phyloP scores from a whole-genome alignment of 2,113 vertebrate genomes.

The Morone chrysops region DNA sequence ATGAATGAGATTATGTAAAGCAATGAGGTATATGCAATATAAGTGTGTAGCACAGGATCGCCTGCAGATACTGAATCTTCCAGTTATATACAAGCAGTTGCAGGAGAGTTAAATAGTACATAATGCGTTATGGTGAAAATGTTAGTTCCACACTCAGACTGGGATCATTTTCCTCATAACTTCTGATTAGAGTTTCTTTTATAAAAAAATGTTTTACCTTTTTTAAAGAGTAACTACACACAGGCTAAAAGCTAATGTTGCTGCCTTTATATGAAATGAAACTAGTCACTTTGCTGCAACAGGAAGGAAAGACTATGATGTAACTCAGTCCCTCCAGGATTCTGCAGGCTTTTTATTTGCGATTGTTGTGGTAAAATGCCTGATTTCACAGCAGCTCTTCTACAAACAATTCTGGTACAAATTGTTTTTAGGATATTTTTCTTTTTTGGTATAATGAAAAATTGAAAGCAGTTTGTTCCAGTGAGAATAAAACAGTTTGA shows the following conservation, averaged over 20 bases:
- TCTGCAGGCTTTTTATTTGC: too few species aligned
- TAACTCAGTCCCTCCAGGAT: too few species aligned
- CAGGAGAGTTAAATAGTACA: neutral
- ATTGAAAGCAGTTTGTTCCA: too few species aligned
- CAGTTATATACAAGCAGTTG: conserved; percentile 10
- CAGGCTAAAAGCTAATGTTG: neutral
- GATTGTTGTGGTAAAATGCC: too few species aligned
- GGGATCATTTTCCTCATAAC: too few species aligned
- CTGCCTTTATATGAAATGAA: neutral
- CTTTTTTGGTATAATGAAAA: too few species aligned
- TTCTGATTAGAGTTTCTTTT: neutral
- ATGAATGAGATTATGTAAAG: neutral
- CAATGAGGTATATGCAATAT: conserved; percentile 30
- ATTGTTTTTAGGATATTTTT: too few species aligned
- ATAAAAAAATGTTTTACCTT: neutral
- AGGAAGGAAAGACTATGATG: neutral
- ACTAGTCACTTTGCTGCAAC: neutral
- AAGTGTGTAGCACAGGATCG: neutral
- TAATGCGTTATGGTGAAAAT: neutral
- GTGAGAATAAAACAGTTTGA: too few species aligned
- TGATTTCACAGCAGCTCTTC: too few species aligned
- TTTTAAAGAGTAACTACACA: neutral
- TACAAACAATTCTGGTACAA: too few species aligned
- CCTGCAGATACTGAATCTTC: neutral
- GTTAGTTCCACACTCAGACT: neutral